These are phyloP conservation scores for Orthonyx spaldingii DNA, from an alignment of 2,113 vertebrate species.

Conservation along the genomic window DNA sequence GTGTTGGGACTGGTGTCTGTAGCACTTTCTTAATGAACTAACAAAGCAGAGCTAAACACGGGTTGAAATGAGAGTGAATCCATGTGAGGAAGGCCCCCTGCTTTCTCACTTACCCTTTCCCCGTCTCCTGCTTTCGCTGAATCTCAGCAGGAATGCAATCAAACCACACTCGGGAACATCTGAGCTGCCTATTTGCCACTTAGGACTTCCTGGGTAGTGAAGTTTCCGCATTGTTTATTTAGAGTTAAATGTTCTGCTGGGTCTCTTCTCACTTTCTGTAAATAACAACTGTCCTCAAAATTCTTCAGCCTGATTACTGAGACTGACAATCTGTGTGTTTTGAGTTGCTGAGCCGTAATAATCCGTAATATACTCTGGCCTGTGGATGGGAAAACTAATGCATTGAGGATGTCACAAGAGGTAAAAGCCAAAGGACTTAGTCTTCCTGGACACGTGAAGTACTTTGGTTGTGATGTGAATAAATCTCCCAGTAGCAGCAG, in stretches of 20 bases:
- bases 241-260: conserved; percentile 47
- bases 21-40: neutral
- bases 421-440: conserved; percentile 5
- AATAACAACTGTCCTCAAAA: conserved; percentile 48
- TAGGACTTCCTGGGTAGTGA: conserved; percentile 32
- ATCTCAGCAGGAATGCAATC: conserved; percentile 1
- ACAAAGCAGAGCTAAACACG: neutral
- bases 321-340: conserved; percentile 33
- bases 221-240: conserved; percentile 29
- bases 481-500: neutral
- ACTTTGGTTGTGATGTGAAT: neutral
- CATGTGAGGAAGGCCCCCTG: neutral
- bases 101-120: neutral
- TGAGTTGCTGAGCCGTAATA: conserved; percentile 15
- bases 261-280: conserved; percentile 27
- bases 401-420: neutral
- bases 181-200: conserved; percentile 20
- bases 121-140: neutral
- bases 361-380: conserved; percentile 2
- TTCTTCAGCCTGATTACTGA: conserved; percentile 42
- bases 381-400: neutral
- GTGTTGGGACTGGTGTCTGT: neutral
- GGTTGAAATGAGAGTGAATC: neutral
- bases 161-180: neutral
- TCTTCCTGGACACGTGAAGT: neutral